A percentile compares a stretch with the other conserved stretches of the same genome.
phyloP scores from a whole-genome alignment of 2,888 invertebrate species.

The Rhyacophila evoluta region DNA sequence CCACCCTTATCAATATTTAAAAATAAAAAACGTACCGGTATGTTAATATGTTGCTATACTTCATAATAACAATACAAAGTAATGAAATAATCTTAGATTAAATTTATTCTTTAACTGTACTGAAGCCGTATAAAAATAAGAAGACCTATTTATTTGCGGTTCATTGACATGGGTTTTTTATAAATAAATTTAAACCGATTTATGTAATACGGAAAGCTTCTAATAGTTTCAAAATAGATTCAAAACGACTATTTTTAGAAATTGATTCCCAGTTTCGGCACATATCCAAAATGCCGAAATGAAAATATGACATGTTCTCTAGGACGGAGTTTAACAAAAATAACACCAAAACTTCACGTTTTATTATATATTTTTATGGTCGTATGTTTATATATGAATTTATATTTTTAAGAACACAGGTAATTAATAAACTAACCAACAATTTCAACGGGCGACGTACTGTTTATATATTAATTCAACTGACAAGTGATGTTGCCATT shows the following conservation, averaged over 20 bases:
- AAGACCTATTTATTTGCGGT: no score
- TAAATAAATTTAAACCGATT: not conserved
- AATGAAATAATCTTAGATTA: no score
- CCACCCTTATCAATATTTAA: no score
- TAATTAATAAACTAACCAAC: not conserved
- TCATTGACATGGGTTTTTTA: not conserved
- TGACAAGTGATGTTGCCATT: not conserved
- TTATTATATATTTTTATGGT: not conserved
- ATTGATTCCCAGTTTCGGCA: not conserved
- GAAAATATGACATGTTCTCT: not conserved
- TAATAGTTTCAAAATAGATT: not conserved
- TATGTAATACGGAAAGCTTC: not conserved
- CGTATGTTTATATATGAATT: not conserved
- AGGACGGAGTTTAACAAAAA: not conserved
- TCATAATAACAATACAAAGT: no score
- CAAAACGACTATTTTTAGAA: not conserved
- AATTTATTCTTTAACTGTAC: no score
- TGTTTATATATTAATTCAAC: slow-evolving; percentile 12
- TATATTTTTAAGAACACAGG: not conserved
- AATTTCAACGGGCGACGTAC: not conserved
- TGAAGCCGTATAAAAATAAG: not conserved
- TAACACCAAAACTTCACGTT: not conserved
- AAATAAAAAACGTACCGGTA: no score
- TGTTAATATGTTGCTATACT: no score
- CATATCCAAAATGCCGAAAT: not conserved